Base-by-base conservation (phyloP, 2,797 vertebrate genomes). In the Avahi laniger region DNA sequence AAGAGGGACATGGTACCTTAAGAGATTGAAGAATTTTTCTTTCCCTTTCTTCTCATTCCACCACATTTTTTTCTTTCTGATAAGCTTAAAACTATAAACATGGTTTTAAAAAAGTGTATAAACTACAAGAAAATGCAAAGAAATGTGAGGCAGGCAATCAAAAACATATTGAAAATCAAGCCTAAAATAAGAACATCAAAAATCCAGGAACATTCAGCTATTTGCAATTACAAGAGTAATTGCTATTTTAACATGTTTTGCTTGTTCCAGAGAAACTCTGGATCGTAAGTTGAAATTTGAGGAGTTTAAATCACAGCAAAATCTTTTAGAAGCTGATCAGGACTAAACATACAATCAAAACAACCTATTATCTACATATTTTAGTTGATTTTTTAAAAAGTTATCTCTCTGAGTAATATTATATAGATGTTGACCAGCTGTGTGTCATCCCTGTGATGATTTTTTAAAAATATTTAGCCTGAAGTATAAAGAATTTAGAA, bases 181-280 rank as follows among this genome's bases (percentile, higher is more conserved):
- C 92, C 87, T 96, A 97, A 95, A 98, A 98, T 98, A 98, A 98
- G 96, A 98, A 91, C 87, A 98, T 98, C 95, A 98, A 98, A 98
- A 97, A 98, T 98, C 97, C 89, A 98, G 97, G 98, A 98, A 98
- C 93, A 98, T 98, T 97, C 96, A 98, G 95, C 96, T 98, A 98
- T 98, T 98, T 98, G 97, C 97, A 98, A 98, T 98, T 98, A 98
- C 4, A 0, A 96, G 89, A 91, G 97, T 98, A 98, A 99, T 98
- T 98, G 98, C 98, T 98, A 98, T 98, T 98, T 98, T 98, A 98
- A 98, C 98, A 98, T 98, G 98, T 98, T 98, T 98, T 98, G 88
- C 97, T 98, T 98, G 96, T 98, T 98, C 94, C 96, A 96, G 94
- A 98, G 98, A 98, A 98, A 97, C 93, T 97, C 91, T 82, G 22